These are phyloP conservation scores for Barypeithes pellucidus DNA, from an alignment of 2,888 invertebrate species.

Conservation along the genomic window DNA sequence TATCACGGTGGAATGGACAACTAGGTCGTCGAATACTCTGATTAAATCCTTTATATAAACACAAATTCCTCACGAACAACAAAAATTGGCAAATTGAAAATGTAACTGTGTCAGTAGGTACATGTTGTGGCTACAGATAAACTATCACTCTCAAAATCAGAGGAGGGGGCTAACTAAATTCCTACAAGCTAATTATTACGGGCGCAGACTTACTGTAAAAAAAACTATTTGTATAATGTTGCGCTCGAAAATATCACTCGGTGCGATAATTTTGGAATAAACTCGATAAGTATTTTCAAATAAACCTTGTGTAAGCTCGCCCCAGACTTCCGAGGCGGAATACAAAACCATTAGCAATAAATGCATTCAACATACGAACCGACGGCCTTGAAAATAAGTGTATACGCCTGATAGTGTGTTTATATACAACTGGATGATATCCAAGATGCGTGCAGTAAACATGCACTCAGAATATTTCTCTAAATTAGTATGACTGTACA, in stretches of 20 bases:
- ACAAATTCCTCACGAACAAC: conserved; percentile 30
- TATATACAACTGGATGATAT: conserved; percentile 28
- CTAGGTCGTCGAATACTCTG: conserved; percentile 27
- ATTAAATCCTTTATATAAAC: conserved; percentile 35
- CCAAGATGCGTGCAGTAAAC: conserved; percentile 32
- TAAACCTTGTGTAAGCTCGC: conserved; percentile 39
- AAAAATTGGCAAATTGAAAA: conserved; percentile 44
- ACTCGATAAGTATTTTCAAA: conserved; percentile 26
- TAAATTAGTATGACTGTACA: background rate
- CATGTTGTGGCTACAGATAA: conserved; percentile 29
- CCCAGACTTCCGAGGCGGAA: conserved; percentile 46
- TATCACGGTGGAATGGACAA: conserved; percentile 29
- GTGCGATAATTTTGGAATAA: conserved; percentile 8
- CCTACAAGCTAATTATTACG: conserved; percentile 33
- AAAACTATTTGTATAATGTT: background rate
- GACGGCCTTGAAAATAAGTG: conserved; percentile 31
- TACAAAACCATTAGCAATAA: conserved; percentile 38
- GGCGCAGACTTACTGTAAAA: background rate
- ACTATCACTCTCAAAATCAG: conserved; percentile 22
- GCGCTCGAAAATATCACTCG: background rate
- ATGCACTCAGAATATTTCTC: conserved; percentile 14
- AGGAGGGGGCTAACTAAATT: no score
- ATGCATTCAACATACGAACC: conserved; percentile 36
- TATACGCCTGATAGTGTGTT: conserved; percentile 23
- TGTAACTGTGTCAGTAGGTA: conserved; percentile 44